Conservation (phyloP, 2,113 vertebrate genomes). For the Danionella cerebrum region DNA sequence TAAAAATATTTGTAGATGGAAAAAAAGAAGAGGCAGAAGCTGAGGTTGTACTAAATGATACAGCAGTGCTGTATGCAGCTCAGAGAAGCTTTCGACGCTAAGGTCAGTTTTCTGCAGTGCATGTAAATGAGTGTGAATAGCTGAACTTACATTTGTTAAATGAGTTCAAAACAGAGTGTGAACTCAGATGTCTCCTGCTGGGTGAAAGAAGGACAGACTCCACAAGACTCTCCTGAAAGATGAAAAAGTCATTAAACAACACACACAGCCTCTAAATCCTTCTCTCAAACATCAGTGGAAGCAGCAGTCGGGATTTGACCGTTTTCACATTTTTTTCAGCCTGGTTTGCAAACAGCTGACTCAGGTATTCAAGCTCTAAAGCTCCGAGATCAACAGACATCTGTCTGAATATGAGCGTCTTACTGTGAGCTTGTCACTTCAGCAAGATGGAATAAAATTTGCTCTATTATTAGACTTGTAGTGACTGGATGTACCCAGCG, state of each 20-base stretch:
- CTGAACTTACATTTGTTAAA: constrained; percentile 23
- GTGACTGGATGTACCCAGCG: not conserved
- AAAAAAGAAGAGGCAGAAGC: too few relatives aligned
- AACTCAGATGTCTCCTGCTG: constrained; percentile 25
- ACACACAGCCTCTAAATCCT: constrained; percentile 20
- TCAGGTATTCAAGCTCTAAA: not conserved
- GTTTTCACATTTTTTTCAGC: not conserved
- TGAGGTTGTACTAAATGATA: too few relatives aligned
- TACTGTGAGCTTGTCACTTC: not conserved
- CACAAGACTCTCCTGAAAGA: constrained; percentile 42
- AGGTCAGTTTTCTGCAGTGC: not conserved
- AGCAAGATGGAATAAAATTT: not conserved
- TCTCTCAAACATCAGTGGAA: not conserved
- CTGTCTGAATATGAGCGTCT: not conserved
- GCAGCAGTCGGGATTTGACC: not conserved
- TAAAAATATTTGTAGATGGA: too few relatives aligned
- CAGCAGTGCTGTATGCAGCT: too few relatives aligned
- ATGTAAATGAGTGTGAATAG: not conserved
- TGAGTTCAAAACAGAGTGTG: constrained; percentile 1
- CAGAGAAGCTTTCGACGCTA: not conserved
- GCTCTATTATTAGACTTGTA: not conserved
- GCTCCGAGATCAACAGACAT: not conserved
- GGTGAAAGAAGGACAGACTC: constrained; percentile 38
- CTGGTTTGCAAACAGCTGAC: constrained; percentile 1
- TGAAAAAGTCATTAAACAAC: constrained; percentile 26